These are phyloP conservation scores for Anhinga anhinga DNA, from an alignment of 2,113 vertebrate genomes.

Conservation along the genomic window DNA sequence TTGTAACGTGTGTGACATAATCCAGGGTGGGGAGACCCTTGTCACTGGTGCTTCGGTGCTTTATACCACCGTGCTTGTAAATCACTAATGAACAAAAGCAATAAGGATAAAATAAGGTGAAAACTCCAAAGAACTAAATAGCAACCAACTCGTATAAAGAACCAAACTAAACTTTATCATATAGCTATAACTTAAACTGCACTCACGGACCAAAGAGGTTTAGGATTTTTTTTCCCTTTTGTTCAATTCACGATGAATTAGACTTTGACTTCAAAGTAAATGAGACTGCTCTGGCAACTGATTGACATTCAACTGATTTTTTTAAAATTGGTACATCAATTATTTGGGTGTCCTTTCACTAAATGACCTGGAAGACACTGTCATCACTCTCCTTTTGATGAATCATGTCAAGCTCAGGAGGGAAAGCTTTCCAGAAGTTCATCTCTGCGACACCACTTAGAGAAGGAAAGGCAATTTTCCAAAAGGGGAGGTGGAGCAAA, in stretches of 20 bases:
- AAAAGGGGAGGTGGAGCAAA: neutral
- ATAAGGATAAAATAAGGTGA: neutral
- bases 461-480: neutral
- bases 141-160: neutral
- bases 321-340: neutral
- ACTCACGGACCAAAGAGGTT: neutral
- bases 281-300: neutral
- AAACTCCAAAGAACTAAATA: neutral
- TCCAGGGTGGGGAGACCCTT: neutral
- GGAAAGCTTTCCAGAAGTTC: neutral
- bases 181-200: neutral
- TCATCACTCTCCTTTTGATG: neutral
- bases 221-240: neutral
- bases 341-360: neutral
- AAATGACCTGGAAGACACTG: neutral
- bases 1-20: accelerated
- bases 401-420: neutral
- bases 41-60: neutral
- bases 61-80: neutral
- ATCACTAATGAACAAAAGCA: neutral
- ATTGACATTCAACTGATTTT: neutral
- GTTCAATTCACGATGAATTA: neutral
- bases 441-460: neutral
- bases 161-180: neutral
- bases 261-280: neutral